A percentile compares a stretch with the other conserved stretches of the same genome.
These are phyloP conservation scores for Prolemur simus DNA, from an alignment of 2,113 vertebrate species.

Conservation along the genomic window DNA sequence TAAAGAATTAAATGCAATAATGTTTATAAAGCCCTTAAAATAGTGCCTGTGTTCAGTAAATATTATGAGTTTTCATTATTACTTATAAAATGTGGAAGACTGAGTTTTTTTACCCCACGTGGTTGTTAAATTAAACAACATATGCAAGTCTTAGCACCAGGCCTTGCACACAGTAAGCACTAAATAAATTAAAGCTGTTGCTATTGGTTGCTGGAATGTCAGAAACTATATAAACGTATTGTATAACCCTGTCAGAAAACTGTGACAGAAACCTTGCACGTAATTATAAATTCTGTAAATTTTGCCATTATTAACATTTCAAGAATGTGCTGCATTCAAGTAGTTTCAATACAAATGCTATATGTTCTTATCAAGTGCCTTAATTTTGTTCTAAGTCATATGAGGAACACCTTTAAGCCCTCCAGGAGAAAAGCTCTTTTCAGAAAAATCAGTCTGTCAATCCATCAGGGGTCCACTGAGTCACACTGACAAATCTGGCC, in stretches of 20 bases:
- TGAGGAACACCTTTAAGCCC: not conserved
- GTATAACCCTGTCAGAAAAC: not conserved
- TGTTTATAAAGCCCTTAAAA: not conserved
- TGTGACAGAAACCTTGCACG: not conserved
- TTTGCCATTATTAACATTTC: not conserved
- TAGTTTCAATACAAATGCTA: not conserved
- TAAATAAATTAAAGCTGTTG: not conserved
- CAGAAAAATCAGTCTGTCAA: not conserved
- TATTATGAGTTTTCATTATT: not conserved
- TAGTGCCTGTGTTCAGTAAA: not conserved
- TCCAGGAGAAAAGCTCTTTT: not conserved
- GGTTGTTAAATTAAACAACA: not conserved
- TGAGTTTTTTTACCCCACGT: not conserved
- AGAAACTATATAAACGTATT: not conserved
- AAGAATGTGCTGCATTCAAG: not conserved
- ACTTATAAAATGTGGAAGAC: not conserved
- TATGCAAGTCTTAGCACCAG: not conserved
- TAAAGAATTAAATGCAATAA: not conserved
- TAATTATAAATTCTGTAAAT: not conserved
- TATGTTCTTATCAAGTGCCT: not conserved
- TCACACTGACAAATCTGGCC: not conserved
- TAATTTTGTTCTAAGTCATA: not conserved
- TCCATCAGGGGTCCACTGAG: not conserved
- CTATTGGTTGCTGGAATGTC: not conserved
- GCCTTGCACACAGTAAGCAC: not conserved